phyloP scores from a whole-genome alignment of 2,113 vertebrate species.

The Aegotheles bennettii region DNA sequence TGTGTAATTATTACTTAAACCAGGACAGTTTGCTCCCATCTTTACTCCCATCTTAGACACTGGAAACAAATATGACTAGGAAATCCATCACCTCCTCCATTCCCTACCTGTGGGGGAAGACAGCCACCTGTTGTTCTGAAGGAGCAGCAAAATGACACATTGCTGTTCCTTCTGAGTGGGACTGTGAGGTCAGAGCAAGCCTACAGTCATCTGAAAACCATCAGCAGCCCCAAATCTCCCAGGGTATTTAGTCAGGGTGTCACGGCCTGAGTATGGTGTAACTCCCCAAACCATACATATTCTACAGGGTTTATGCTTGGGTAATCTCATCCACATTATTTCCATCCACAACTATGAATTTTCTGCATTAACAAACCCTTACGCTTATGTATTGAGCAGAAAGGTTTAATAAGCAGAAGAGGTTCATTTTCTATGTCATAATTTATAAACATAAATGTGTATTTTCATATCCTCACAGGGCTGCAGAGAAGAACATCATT shows the following conservation, averaged over 20 bases:
- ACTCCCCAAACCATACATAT: neutral
- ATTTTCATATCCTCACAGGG: neutral
- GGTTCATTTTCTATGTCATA: neutral
- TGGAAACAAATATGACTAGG: neutral
- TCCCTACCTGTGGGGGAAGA: neutral
- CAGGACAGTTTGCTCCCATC: neutral
- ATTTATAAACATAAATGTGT: neutral
- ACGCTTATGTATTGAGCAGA: neutral
- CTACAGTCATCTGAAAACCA: neutral
- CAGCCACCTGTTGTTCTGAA: neutral
- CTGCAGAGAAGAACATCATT: neutral
- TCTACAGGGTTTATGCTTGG: neutral
- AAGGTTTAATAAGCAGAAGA: neutral
- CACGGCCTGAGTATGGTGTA: neutral
- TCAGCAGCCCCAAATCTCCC: fast-evolving
- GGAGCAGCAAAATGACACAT: neutral
- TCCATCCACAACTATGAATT: neutral
- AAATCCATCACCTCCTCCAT: neutral
- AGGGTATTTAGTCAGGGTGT: neutral
- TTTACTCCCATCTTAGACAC: neutral
- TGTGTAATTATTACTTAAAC: neutral
- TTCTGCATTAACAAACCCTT: neutral
- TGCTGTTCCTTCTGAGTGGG: neutral
- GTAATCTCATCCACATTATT: neutral
- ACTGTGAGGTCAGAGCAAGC: neutral